These are phyloP conservation scores for Disparrhopalites patrizii DNA, from an alignment of 2,888 invertebrate genomes.

Conservation along the genomic window DNA sequence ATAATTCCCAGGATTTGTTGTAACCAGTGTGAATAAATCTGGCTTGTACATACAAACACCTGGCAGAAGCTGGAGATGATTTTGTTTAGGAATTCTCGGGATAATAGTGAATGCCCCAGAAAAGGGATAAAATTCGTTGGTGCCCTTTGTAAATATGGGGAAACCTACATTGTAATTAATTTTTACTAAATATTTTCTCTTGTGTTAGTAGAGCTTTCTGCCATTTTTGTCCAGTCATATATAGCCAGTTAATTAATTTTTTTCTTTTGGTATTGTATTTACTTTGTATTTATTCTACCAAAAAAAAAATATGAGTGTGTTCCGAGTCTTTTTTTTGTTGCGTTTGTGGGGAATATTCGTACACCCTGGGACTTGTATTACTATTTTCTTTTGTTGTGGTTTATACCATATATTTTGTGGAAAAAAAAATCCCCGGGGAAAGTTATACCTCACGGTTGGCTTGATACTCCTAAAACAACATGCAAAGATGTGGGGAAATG, in stretches of 20 bases:
- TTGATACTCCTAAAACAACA: too few species aligned
- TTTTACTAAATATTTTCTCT: background rate
- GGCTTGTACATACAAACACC: too few species aligned
- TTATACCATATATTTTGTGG: background rate
- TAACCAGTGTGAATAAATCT: too few species aligned
- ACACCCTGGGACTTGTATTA: background rate
- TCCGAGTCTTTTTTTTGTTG: slow-evolving; percentile 22
- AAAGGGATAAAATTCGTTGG: too few species aligned
- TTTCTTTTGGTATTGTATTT: too few species aligned
- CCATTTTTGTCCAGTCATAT: background rate
- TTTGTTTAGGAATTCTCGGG: too few species aligned
- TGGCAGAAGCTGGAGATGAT: too few species aligned
- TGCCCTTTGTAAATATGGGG: background rate
- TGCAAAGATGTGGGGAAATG: background rate
- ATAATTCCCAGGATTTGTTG: too few species aligned
- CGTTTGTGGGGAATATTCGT: background rate
- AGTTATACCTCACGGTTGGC: too few species aligned
- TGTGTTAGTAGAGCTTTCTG: background rate
- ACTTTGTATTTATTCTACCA: slow-evolving; percentile 10
- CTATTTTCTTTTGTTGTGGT: background rate
- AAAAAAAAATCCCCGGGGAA: too few species aligned
- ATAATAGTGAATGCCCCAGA: too few species aligned
- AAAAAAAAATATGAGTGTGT: slow-evolving; percentile 23
- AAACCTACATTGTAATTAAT: background rate
- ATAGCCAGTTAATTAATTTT: slow-evolving; percentile 1